phyloP scores from a whole-genome alignment of 2,888 invertebrate genomes.

The Acleris cristana region DNA sequence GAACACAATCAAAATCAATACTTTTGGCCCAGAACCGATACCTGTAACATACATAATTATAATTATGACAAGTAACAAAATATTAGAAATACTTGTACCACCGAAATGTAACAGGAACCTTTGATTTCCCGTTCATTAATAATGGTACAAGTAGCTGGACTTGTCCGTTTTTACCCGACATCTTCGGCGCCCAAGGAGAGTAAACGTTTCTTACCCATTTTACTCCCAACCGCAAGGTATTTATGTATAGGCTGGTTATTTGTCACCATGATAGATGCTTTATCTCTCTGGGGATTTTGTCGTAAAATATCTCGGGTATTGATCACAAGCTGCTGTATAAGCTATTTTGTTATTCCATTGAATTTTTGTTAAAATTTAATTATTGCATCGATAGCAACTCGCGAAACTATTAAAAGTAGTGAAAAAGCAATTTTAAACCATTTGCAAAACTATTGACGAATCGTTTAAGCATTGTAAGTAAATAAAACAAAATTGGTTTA shows the following conservation, averaged over 20 bases:
- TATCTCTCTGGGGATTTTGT: conserved; percentile 1
- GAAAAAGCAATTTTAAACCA: neutral
- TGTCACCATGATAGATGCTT: conserved; percentile 16
- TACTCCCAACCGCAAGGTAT: conserved; percentile 9
- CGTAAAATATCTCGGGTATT: neutral
- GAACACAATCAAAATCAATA: too few species aligned
- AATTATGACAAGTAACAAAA: too few species aligned
- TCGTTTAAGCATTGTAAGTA: too few species aligned
- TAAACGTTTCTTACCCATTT: conserved; percentile 2
- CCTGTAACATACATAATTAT: too few species aligned
- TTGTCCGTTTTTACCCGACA: neutral
- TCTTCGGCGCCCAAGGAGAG: neutral
- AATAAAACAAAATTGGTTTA: neutral
- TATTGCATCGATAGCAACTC: too few species aligned
- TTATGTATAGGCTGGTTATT: conserved; percentile 14
- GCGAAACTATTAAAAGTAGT: neutral
- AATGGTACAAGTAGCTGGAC: neutral
- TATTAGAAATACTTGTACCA: too few species aligned
- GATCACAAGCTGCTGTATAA: neutral
- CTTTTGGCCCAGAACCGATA: too few species aligned
- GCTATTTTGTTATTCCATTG: too few species aligned
- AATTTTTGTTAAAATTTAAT: too few species aligned
- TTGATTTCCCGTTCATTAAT: neutral
- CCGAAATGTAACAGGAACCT: too few species aligned
- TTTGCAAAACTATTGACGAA: too few species aligned